phyloP scores from a whole-genome alignment of 2,113 vertebrate species.

The Euleptes europaea region DNA sequence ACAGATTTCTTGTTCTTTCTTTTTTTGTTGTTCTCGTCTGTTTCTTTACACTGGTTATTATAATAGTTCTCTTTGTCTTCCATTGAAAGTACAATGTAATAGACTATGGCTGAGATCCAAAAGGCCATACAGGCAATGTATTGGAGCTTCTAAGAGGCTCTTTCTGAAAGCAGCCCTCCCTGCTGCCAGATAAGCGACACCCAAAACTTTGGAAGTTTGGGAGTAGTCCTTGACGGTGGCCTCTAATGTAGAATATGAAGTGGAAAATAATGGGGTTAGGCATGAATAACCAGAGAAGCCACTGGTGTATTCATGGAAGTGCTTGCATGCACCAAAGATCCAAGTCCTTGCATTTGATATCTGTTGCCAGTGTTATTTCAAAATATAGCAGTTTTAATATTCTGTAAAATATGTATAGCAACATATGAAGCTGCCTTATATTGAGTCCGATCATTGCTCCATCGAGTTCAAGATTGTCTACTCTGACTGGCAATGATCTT shows the following conservation, averaged over 20 bases:
- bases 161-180: neutral
- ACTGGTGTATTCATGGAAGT: neutral
- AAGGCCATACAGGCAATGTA: neutral
- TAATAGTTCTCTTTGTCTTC: no score
- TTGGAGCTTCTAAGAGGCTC: neutral
- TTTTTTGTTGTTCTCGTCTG: no score
- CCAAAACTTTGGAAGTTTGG: neutral
- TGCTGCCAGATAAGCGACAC: neutral
- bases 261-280: neutral
- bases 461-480: no score
- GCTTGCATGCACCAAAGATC: neutral
- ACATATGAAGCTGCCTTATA: no score
- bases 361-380: neutral
- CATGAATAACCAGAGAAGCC: neutral
- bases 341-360: neutral
- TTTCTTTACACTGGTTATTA: no score
- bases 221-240: neutral
- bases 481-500: no score
- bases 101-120: neutral
- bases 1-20: no score
- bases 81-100: slow-evolving; percentile 11
- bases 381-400: neutral
- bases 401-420: neutral
- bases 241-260: neutral
- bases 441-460: no score